Evolutionary conservation across 2,113 vertebrate genomes (phyloP).

Genomic region (Pithys albifrons): DNA sequence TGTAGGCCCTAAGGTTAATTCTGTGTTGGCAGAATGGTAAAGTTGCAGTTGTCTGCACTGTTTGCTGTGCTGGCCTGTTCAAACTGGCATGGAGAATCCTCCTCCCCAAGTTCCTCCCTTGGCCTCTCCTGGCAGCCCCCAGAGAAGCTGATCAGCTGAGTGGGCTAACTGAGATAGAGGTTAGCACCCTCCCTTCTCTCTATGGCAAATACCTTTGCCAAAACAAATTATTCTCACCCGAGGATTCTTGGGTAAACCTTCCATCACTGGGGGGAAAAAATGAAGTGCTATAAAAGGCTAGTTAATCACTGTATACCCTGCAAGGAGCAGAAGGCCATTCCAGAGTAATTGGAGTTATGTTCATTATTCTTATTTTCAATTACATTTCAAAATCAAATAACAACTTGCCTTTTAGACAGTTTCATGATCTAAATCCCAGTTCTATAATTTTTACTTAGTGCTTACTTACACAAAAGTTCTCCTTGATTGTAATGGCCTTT

Average conservation of each 20-base stretch:
- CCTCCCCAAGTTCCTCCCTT: background rate
- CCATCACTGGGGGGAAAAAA: background rate
- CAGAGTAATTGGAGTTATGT: slow-evolving; percentile 51
- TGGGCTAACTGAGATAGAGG: background rate
- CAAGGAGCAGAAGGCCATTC: slow-evolving; percentile 46
- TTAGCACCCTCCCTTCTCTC: background rate
- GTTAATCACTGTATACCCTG: slow-evolving; percentile 37
- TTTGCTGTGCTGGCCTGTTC: background rate
- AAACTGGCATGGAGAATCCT: background rate
- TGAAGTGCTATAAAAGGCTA: slow-evolving; percentile 17
- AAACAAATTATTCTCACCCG: slow-evolving; percentile 28
- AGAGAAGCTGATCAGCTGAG: background rate
- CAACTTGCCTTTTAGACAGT: slow-evolving; percentile 37
- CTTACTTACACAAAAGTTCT: slow-evolving; percentile 32
- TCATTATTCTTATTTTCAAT: slow-evolving; percentile 66
- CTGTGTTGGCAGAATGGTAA: background rate
- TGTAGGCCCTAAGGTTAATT: background rate
- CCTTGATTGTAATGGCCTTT: background rate
- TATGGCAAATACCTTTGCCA: background rate
- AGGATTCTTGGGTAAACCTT: slow-evolving; percentile 32
- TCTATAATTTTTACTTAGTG: slow-evolving; percentile 25
- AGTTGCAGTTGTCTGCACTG: background rate
- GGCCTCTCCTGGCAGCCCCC: background rate
- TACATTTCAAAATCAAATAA: slow-evolving; percentile 64
- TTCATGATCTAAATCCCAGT: slow-evolving; percentile 39